Conservation (phyloP, 2,113 vertebrate genomes). For the Xiphias gladius region DNA sequence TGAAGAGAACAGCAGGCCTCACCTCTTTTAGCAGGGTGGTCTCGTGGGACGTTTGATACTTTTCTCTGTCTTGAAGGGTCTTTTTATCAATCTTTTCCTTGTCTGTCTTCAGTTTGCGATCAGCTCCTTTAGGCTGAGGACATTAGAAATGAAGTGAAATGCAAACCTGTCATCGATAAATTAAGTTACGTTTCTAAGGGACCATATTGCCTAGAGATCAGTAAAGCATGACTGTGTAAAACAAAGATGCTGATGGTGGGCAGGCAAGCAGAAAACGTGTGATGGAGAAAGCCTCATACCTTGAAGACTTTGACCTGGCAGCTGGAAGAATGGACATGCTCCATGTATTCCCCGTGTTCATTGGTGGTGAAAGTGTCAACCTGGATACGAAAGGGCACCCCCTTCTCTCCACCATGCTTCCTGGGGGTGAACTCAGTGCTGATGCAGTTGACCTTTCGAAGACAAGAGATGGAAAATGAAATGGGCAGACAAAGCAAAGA, state of each 20-base stretch:
- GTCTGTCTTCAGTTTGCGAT: slow-evolving; percentile 97
- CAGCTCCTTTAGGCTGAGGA: slow-evolving; percentile 93
- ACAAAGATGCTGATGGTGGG: too few relatives aligned
- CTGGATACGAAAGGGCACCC: slow-evolving; percentile 94
- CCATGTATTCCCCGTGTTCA: slow-evolving; percentile 90
- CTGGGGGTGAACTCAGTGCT: slow-evolving; percentile 96
- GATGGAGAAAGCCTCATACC: slow-evolving; percentile 76
- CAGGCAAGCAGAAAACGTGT: not conserved
- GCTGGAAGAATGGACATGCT: slow-evolving; percentile 93
- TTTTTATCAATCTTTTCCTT: slow-evolving; percentile 95
- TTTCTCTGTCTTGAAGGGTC: slow-evolving; percentile 90
- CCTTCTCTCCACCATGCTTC: slow-evolving; percentile 97
- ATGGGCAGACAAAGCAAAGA: not conserved
- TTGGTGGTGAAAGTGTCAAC: slow-evolving; percentile 93
- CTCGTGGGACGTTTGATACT: slow-evolving; percentile 93
- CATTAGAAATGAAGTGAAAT: not conserved
- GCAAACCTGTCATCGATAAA: not conserved
- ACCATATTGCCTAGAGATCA: not conserved
- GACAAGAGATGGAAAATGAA: not conserved
- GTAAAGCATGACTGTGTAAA: too few relatives aligned
- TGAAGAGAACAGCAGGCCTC: slow-evolving; percentile 25
- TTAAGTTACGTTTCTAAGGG: not conserved
- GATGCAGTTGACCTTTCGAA: slow-evolving; percentile 94
- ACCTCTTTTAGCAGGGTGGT: slow-evolving; percentile 95
- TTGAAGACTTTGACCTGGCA: slow-evolving; percentile 99